Percentiles rank a stretch among this genome's conserved stretches.
These are phyloP conservation scores for Xenopus borealis DNA, from an alignment of 2,113 vertebrate species.

Conservation along the genomic window DNA sequence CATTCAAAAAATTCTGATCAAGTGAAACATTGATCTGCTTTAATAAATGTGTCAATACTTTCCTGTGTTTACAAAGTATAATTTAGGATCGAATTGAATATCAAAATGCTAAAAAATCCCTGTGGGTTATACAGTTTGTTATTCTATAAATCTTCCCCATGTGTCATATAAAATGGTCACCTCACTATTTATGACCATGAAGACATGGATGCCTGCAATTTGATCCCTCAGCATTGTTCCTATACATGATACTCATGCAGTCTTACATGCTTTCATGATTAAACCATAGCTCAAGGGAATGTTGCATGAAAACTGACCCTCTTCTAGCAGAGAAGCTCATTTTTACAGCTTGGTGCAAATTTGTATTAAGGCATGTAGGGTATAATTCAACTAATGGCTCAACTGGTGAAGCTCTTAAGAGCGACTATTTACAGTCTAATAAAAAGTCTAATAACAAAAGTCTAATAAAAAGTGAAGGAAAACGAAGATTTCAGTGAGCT, in stretches of 20 bases:
- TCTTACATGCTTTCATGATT: slow-evolving; percentile 14
- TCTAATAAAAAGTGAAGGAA: background rate
- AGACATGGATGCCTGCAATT: background rate
- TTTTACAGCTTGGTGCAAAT: slow-evolving; percentile 6
- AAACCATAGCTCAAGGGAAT: slow-evolving; percentile 2
- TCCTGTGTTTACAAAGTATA: no score
- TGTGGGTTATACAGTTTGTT: no score
- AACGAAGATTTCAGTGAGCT: background rate
- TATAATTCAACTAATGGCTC: background rate
- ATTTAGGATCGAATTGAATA: no score
- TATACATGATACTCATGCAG: slow-evolving; percentile 6
- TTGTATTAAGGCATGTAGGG: background rate
- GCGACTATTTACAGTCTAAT: slow-evolving; percentile 5
- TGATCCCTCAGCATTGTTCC: background rate
- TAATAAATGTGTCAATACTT: no score
- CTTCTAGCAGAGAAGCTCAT: slow-evolving; percentile 7
- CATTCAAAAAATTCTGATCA: no score
- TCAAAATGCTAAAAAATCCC: no score
- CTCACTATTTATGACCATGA: background rate
- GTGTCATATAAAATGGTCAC: no score
- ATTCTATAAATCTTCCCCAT: no score
- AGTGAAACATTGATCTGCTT: no score
- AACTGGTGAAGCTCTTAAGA: slow-evolving; percentile 3
- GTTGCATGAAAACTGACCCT: slow-evolving; percentile 15
- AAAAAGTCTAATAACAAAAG: no score